A percentile compares a stretch with the other conserved stretches of the same genome.
Conservation (phyloP, 2,113 vertebrate species). For the Serilophus lunatus region DNA sequence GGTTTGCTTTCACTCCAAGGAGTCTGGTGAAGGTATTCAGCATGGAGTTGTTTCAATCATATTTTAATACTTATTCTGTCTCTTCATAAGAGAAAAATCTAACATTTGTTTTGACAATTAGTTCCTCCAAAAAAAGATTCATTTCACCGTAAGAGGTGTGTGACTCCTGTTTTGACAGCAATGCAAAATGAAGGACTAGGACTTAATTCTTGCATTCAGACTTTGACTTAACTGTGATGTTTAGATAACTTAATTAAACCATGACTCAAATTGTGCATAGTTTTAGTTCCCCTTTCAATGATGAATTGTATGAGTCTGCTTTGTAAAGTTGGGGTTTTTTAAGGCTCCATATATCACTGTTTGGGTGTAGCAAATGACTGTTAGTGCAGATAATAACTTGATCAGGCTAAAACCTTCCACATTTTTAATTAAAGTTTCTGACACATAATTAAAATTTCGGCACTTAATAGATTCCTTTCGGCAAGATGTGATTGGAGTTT, state of each 20-base stretch:
- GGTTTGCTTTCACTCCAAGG: not conserved
- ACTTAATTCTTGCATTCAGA: not conserved
- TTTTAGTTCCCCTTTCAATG: not conserved
- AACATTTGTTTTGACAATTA: not conserved
- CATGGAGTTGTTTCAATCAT: not conserved
- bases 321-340: not conserved
- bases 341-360: not conserved
- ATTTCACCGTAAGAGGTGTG: not conserved
- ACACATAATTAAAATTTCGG: not conserved
- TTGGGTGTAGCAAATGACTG: not conserved
- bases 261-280: not conserved
- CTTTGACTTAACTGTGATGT: not conserved
- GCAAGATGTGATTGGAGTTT: not conserved
- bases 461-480: not conserved
- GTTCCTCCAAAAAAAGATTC: not conserved
- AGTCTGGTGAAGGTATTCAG: not conserved
- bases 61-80: not conserved
- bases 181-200: not conserved
- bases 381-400: not conserved
- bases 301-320: not conserved
- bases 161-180: not conserved
- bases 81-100: not conserved
- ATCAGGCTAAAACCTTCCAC: not conserved
- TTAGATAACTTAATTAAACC: not conserved
- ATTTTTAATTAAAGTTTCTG: not conserved